Evolutionary conservation across 2,888 invertebrate species (phyloP).

Genomic region (Silvanus unidentatus): DNA sequence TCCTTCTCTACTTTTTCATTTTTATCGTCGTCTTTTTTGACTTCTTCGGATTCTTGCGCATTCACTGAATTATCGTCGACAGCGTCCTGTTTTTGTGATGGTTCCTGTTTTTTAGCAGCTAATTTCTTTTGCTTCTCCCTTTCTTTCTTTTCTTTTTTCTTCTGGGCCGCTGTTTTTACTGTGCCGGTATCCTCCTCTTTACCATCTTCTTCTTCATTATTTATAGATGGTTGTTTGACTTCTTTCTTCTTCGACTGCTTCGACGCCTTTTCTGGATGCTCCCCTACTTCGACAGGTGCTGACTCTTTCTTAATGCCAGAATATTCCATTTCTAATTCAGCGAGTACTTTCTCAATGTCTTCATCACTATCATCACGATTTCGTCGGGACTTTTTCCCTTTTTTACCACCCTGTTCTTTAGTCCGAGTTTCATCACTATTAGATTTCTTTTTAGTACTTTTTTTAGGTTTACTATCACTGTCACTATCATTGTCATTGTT

Average conservation of each 20-base stretch:
- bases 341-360: conserved; percentile 76
- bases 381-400: conserved; percentile 65
- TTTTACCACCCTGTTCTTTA: conserved; percentile 52
- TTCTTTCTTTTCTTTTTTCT: conserved; percentile 86
- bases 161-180: conserved; percentile 77
- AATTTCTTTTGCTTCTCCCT: conserved; percentile 69
- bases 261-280: conserved; percentile 44
- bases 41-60: conserved; percentile 15
- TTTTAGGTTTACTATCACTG: conserved; percentile 41
- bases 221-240: conserved; percentile 29
- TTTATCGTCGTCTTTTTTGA: conserved; percentile 24
- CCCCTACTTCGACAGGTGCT: conserved; percentile 39
- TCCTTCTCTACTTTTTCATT: conserved; percentile 42
- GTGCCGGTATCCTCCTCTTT: conserved; percentile 55
- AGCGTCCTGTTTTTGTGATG: conserved; percentile 23
- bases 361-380: conserved; percentile 74
- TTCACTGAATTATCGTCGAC: conserved; percentile 11
- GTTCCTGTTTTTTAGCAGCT: conserved; percentile 54
- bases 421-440: conserved; percentile 43
- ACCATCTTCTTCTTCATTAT: conserved; percentile 35
- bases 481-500: conserved; percentile 41
- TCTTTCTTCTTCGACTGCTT: conserved; percentile 21
- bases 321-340: conserved; percentile 78
- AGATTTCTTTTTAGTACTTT: conserved; percentile 43
- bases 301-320: conserved; percentile 43